These are phyloP conservation scores for Parelbella ahira DNA, from an alignment of 2,888 invertebrate genomes.

Conservation along the genomic window DNA sequence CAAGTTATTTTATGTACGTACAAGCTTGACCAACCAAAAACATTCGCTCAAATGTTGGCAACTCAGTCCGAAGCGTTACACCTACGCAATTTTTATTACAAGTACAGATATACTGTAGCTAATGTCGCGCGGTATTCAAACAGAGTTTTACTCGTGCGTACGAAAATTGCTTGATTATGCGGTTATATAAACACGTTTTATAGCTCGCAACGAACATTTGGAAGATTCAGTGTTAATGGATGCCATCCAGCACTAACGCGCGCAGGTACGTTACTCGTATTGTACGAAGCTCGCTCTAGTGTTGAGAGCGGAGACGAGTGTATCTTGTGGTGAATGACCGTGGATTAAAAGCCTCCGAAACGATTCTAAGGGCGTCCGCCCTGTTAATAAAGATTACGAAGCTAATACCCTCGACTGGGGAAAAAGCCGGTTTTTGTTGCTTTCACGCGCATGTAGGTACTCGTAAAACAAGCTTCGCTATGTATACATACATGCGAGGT, in stretches of 20 bases:
- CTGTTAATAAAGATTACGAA: slow-evolving; percentile 47
- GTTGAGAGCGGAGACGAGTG: slow-evolving; percentile 5
- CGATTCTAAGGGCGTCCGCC: slow-evolving; percentile 35
- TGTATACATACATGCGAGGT: slow-evolving; percentile 11
- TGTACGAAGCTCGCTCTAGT: slow-evolving; percentile 8
- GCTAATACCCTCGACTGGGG: slow-evolving; percentile 29
- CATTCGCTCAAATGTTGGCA: too few species aligned
- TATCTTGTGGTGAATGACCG: slow-evolving; percentile 29
- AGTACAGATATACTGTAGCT: too few species aligned
- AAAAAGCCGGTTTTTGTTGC: slow-evolving; percentile 19
- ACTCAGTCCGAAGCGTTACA: too few species aligned
- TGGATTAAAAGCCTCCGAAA: slow-evolving; percentile 33
- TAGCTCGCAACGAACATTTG: slow-evolving; percentile 17
- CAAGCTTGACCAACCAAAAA: too few species aligned
- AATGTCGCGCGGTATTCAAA: slow-evolving; percentile 7
- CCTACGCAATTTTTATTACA: too few species aligned
- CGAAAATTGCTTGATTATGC: slow-evolving; percentile 16
- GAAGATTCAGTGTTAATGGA: slow-evolving; percentile 20
- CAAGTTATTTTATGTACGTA: too few species aligned
- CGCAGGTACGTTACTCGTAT: slow-evolving; percentile 10
- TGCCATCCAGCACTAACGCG: slow-evolving; percentile 7
- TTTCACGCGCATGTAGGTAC: slow-evolving; percentile 21
- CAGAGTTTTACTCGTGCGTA: slow-evolving; percentile 10
- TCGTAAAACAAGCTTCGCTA: slow-evolving; percentile 13
- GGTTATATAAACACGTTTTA: slow-evolving; percentile 18